Conservation (phyloP, 2,888 invertebrate genomes). For the Trichogramma evanescens region DNA sequence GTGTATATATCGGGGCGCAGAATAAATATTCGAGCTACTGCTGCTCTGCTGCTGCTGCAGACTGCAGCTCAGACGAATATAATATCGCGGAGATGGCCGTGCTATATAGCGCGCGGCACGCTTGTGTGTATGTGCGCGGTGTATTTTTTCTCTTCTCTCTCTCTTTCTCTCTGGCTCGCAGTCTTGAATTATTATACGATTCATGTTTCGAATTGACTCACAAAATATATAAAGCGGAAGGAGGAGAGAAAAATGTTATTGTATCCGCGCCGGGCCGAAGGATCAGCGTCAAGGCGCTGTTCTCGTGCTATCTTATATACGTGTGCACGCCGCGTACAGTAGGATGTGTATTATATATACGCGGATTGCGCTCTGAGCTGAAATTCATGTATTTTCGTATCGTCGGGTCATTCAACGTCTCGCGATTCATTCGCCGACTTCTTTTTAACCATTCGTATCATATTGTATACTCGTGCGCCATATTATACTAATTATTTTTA, state of each 20-base stretch:
- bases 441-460: too few species aligned
- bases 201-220: slow-evolving; percentile 48
- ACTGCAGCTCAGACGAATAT: slow-evolving; percentile 4
- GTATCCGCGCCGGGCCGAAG: slow-evolving; percentile 26
- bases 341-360: too few species aligned
- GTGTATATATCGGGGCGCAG: slow-evolving; percentile 16
- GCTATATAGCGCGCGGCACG: background rate
- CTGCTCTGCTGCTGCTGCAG: background rate
- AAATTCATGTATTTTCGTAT: too few species aligned
- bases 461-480: too few species aligned
- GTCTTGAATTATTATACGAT: slow-evolving; percentile 45
- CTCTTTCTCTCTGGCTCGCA: too few species aligned
- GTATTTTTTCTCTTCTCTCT: slow-evolving; percentile 42
- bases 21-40: background rate
- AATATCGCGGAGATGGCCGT: slow-evolving; percentile 8
- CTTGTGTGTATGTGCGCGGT: slow-evolving; percentile 27
- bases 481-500: too few species aligned
- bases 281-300: slow-evolving; percentile 19
- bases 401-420: too few species aligned
- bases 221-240: slow-evolving; percentile 45
- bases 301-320: too few species aligned
- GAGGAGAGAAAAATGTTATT: slow-evolving; percentile 43
- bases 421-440: too few species aligned
- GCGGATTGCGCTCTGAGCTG: background rate
- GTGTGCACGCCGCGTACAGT: too few species aligned